Base-by-base conservation (phyloP, 2,797 vertebrate species). In the Pipistrellus kuhlii region DNA sequence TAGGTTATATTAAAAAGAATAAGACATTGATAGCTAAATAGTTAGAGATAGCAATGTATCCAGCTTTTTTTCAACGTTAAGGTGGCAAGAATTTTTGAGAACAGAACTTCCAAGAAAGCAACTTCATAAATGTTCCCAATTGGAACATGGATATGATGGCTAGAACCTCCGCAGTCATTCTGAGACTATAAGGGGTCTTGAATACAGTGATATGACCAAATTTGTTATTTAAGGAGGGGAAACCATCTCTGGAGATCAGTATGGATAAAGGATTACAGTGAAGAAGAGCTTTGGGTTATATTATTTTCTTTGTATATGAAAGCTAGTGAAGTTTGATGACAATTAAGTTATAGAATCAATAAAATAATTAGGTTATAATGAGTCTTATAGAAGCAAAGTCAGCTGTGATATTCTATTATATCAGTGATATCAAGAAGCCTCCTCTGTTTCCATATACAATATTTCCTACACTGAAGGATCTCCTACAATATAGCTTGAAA, bases 311-410 rank as follows among this genome's bases (percentile, higher is more conserved):
- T 41, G 25, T 66, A 46, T 68, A 86, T n/a, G 20, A 86, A 81
- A 76, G 23, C 15, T 59, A 0, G 15, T 91, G 59, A 91, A 91
- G 5, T 11, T 51, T 51, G 27, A 48, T 82, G 23, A 68, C 23
- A 46, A 20, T 41, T 51, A 57, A 21, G 7, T 73, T 78, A 51
- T 27, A 71, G 27, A 89, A 71, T 78, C 51, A 69, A 71, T 75
- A 85, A 93, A 85, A 85, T 72, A 85, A 51, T 66, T 71, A 85
- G 13, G 30, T 85, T 80, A 85, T 3, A 72, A 72, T 76, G 41
- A 76, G 51, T 62, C 3, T 23, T 83, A 76, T 4, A 71, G 15
- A 78, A 69, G 73, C 41, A 59, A 71, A 35, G 27, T 38, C 46
- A 81, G n/a, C n/a, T 48, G 25, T 20, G 13, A 66, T 62, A n/a